Evolutionary conservation across 2,888 invertebrate genomes (phyloP).

Genomic region (Elysia crispata): DNA sequence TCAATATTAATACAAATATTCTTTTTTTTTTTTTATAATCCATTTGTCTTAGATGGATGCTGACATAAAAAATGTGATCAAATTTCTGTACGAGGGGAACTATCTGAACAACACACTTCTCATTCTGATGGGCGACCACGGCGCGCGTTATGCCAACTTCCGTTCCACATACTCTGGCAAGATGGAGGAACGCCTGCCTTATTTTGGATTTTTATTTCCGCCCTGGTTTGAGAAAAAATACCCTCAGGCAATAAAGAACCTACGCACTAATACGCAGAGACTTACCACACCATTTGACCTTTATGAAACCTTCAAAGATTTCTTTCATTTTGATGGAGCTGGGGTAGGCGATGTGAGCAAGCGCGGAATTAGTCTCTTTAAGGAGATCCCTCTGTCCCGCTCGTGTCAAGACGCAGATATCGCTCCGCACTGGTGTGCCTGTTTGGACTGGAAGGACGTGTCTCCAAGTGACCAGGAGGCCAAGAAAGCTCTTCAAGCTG

Average conservation of each 20-base stretch:
- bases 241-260: slow-evolving; percentile 81
- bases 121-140: slow-evolving; percentile 94
- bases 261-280: slow-evolving; percentile 82
- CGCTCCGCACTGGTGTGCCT: slow-evolving; percentile 96
- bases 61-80: slow-evolving; percentile 81
- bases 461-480: slow-evolving; percentile 79
- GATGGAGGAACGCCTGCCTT: slow-evolving; percentile 91
- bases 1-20: no score
- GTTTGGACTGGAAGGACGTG: slow-evolving; percentile 87
- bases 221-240: slow-evolving; percentile 82
- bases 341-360: slow-evolving; percentile 42
- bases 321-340: slow-evolving; percentile 80
- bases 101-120: slow-evolving; percentile 87
- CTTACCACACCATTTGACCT: slow-evolving; percentile 93
- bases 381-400: slow-evolving; percentile 81
- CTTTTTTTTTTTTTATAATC: no score
- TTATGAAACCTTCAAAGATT: slow-evolving; percentile 86
- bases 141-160: slow-evolving; percentile 86
- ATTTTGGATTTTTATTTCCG: slow-evolving; percentile 88
- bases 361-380: slow-evolving; percentile 69
- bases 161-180: slow-evolving; percentile 92
- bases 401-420: slow-evolving; percentile 92
- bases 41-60: slow-evolving; percentile 81
- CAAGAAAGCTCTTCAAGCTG: slow-evolving; percentile 79
- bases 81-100: slow-evolving; percentile 80